Evolutionary conservation across 2,113 vertebrate species (phyloP).

Genomic region (Mungos mungo): DNA sequence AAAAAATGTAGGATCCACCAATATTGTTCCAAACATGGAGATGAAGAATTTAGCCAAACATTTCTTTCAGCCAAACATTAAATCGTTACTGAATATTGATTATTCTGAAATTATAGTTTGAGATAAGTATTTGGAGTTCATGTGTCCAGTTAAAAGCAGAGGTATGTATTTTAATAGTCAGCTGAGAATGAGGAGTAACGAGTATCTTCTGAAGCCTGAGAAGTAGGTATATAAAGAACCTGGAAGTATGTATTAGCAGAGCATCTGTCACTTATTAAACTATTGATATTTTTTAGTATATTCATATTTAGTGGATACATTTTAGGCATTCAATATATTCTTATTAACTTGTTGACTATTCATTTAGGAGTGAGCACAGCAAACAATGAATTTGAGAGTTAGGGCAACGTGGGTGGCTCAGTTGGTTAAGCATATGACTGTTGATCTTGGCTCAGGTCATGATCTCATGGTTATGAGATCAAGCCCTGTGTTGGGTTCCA

Average conservation of each 20-base stretch:
- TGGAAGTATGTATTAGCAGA: background rate
- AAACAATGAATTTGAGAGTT: background rate
- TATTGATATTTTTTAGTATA: background rate
- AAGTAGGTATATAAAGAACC: background rate
- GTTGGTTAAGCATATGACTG: too few relatives aligned
- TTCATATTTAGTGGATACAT: background rate
- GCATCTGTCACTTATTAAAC: background rate
- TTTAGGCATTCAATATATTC: background rate
- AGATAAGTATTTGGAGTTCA: background rate
- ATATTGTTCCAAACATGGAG: background rate
- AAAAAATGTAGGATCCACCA: background rate
- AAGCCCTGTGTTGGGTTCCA: too few relatives aligned
- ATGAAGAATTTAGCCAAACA: background rate
- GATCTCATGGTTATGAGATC: too few relatives aligned
- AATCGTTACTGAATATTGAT: background rate
- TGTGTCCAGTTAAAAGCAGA: background rate
- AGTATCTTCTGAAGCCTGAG: background rate
- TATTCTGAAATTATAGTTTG: background rate
- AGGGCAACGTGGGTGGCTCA: too few relatives aligned
- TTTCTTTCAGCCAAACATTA: constrained; percentile 15
- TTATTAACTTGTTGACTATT: background rate
- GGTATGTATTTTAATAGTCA: background rate
- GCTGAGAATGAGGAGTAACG: background rate
- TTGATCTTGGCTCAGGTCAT: too few relatives aligned
- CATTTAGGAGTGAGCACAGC: background rate